These are phyloP conservation scores for Pyralis farinalis DNA, from an alignment of 2,888 invertebrate species.

Conservation along the genomic window DNA sequence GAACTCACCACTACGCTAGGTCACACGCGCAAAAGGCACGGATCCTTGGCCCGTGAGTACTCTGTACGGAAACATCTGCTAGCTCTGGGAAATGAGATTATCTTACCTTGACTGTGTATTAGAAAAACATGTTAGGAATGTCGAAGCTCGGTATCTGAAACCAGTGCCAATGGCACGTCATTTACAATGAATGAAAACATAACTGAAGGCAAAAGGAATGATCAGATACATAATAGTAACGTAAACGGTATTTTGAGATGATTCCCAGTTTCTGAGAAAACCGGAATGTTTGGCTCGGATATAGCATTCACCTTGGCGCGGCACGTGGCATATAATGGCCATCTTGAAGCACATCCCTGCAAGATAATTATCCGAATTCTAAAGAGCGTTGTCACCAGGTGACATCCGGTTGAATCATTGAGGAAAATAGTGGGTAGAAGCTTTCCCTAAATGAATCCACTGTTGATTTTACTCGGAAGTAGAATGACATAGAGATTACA, in stretches of 20 bases:
- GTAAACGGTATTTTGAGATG: neutral
- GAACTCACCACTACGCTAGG: too few relatives aligned
- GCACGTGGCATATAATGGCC: constrained; percentile 34
- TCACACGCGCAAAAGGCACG: too few relatives aligned
- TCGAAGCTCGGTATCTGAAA: neutral
- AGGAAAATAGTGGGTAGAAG: constrained; percentile 14
- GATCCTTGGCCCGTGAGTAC: too few relatives aligned
- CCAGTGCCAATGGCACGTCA: neutral
- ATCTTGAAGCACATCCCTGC: constrained; percentile 34
- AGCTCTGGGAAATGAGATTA: too few relatives aligned
- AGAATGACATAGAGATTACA: too few relatives aligned
- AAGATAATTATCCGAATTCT: constrained; percentile 11
- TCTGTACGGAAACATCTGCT: too few relatives aligned
- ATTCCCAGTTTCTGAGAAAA: constrained; percentile 37
- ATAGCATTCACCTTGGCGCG: constrained; percentile 25
- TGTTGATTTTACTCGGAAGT: too few relatives aligned
- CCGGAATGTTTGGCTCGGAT: constrained; percentile 45
- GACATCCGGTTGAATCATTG: constrained; percentile 13
- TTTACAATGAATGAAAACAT: neutral
- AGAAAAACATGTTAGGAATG: neutral
- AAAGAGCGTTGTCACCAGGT: constrained; percentile 21
- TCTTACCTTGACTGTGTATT: neutral
- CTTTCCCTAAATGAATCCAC: too few relatives aligned
- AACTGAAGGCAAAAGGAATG: neutral
- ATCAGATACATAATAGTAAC: neutral